Base-by-base conservation (phyloP, 1,140 invertebrate species). In the Fopius arisanus region DNA sequence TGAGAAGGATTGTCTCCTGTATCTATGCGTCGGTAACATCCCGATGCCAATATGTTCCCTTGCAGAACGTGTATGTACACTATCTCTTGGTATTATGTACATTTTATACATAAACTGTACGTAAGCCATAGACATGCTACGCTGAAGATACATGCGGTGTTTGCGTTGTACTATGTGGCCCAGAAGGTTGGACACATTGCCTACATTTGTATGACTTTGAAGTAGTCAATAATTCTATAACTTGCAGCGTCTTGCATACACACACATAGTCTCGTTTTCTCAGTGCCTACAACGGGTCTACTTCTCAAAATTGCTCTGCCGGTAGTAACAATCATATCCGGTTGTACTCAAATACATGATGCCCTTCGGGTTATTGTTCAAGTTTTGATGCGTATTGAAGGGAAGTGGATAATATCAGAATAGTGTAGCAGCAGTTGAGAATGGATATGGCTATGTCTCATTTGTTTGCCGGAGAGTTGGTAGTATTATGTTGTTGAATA, bases 161-260 rank as follows among this genome's bases (percentile, higher is more conserved):
- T 59, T 59, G 23, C 21, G 43, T 48, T 3, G 12, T 14, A 21
- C 19, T 59, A 59, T 59, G 54, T 59, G 54, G 54, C 21, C 26
- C 54, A 59, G 54, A 59, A 6, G 21, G 21, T 59, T 59, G 54
- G 54, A 59, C 54, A 59, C 26, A 59, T 59, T 59, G 54, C 54
- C 54, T 26, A 59, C 54, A 59, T 59, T 59, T 59, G 54, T 59
- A 59, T 59, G 54, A 59, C 54, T 59, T 59, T 59, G 54, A 59
- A 59, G 54, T 59, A 59, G 54, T 59, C 54, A 26, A 23, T 59
- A 26, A 59, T 59, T 26, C 54, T 7, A 7, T 59, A 59, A 59
- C 54, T 59, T 59, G 33, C 21, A 59, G 54, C 21, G 23, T 59
- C 54, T 59, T 59, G 54, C 54, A 59, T 59, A 59, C 21, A 14